A percentile compares a stretch with the other conserved stretches of the same genome.
Evolutionary conservation across 2,797 vertebrate genomes (phyloP).

Genomic region (Peromyscus melanophrys): DNA sequence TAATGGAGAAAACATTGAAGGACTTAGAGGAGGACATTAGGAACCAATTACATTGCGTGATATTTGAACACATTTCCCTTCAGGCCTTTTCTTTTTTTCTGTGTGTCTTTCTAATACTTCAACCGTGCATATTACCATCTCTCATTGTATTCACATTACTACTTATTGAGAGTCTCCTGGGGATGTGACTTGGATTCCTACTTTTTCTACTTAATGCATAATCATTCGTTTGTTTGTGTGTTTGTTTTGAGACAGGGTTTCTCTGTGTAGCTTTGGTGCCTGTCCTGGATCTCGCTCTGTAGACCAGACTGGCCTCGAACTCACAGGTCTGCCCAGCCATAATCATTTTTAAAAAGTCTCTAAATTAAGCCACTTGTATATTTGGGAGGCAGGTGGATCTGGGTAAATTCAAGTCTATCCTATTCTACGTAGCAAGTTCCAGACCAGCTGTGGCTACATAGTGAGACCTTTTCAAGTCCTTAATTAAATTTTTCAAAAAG

Average conservation of each 20-base stretch:
- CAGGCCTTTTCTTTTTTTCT: not conserved
- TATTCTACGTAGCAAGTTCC: not conserved
- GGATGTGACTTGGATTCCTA: slow-evolving; percentile 29
- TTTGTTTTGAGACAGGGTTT: too few species aligned
- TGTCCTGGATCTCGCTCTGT: too few species aligned
- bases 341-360: slow-evolving; percentile 22
- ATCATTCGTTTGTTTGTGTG: not conserved
- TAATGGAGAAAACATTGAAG: slow-evolving; percentile 13
- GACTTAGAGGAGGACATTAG: not conserved
- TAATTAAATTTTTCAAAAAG: slow-evolving; percentile 29
- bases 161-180: slow-evolving; percentile 25
- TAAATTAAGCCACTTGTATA: not conserved
- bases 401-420: not conserved
- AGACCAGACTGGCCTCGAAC: too few species aligned
- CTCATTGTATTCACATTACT: not conserved
- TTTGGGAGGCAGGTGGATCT: not conserved
- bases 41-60: not conserved
- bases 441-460: not conserved
- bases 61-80: slow-evolving; percentile 14
- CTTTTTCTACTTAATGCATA: slow-evolving; percentile 41
- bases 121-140: not conserved
- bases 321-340: not conserved
- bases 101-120: slow-evolving; percentile 19
- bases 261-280: too few species aligned
- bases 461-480: not conserved